phyloP scores from a whole-genome alignment of 2,113 vertebrate genomes.

The Alces alces region DNA sequence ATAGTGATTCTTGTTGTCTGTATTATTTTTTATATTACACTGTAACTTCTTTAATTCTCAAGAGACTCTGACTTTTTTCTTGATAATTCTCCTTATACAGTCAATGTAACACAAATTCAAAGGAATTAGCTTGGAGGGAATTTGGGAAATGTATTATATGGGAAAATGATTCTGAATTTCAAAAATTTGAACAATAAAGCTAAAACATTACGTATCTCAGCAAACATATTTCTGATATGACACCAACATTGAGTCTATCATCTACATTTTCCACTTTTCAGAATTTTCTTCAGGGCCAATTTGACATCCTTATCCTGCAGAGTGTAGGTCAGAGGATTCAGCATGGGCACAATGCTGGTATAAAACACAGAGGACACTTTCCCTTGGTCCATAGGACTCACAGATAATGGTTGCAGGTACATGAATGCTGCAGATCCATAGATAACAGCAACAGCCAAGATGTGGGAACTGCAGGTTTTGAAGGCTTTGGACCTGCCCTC shows the following conservation, averaged over 20 bases:
- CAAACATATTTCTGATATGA: not conserved
- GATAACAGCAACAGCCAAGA: not conserved
- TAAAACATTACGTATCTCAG: not conserved
- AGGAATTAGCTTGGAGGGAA: not conserved
- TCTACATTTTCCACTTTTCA: not conserved
- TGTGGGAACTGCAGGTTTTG: slow-evolving; percentile 37
- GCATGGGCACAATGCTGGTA: slow-evolving; percentile 23
- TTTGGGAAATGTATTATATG: not conserved
- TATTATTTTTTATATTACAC: not conserved
- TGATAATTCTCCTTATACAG: not conserved
- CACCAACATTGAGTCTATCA: not conserved
- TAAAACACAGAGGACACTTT: not conserved
- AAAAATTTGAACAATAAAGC: not conserved
- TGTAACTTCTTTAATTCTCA: not conserved
- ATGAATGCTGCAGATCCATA: not conserved
- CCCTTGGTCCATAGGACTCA: not conserved
- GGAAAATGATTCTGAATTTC: not conserved
- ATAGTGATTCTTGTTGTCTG: not conserved
- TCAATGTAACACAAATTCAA: not conserved
- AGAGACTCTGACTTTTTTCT: not conserved
- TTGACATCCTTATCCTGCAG: slow-evolving; percentile 59
- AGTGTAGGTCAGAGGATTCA: slow-evolving; percentile 64
- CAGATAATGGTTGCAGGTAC: slow-evolving; percentile 24
- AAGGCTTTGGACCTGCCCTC: slow-evolving; percentile 33
- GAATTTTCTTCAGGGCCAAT: not conserved